These are phyloP conservation scores for human DNA, from an alignment of 2,113 vertebrate genomes.

Conservation along the genomic window DNA sequence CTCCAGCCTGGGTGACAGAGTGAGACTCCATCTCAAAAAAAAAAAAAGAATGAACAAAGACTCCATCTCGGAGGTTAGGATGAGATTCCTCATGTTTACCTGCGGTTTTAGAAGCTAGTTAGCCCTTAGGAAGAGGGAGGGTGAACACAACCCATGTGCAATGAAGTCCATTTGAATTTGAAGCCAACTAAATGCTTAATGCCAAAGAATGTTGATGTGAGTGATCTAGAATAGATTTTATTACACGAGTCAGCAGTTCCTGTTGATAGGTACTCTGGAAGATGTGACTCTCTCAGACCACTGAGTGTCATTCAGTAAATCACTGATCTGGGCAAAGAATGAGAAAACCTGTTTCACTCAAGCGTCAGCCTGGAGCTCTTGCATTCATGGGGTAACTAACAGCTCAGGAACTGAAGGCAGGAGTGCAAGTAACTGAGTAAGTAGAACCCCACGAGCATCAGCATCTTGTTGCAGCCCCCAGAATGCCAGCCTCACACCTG, in stretches of 20 bases:
- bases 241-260: background rate
- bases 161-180: background rate
- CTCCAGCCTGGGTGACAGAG: too few species aligned
- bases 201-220: background rate
- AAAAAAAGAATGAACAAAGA: background rate
- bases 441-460: background rate
- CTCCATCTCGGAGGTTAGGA: too few species aligned
- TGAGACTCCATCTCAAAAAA: too few species aligned
- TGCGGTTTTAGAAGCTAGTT: background rate
- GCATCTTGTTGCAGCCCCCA: too few species aligned
- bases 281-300: background rate
- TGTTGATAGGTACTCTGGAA: background rate
- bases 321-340: background rate
- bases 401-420: background rate
- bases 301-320: background rate
- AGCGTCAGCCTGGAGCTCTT: background rate
- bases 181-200: background rate
- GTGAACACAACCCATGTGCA: background rate
- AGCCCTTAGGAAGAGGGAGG: background rate
- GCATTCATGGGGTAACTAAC: background rate
- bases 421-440: background rate
- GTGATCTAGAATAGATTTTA: background rate
- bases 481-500: background rate
- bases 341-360: background rate
- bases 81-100: background rate